These are phyloP conservation scores for Lanius ludovicianus DNA, from an alignment of 2,113 vertebrate species.

Conservation along the genomic window DNA sequence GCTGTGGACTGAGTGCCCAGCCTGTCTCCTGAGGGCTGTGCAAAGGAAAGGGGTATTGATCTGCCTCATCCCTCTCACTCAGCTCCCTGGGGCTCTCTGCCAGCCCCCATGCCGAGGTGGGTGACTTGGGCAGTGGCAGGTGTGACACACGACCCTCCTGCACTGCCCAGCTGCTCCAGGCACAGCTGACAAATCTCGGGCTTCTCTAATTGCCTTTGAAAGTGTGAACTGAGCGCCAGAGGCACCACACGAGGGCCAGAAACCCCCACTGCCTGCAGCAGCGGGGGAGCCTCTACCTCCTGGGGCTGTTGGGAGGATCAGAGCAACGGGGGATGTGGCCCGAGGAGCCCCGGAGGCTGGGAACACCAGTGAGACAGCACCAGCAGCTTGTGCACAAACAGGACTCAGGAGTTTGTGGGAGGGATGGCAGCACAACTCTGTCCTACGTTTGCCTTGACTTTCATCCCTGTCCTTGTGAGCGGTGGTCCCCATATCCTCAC, in stretches of 20 bases:
- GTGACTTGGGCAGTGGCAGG: background rate
- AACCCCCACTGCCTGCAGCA: background rate
- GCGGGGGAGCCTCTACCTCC: background rate
- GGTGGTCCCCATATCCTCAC: accelerated
- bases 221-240: background rate
- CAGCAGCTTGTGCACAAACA: background rate
- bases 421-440: background rate
- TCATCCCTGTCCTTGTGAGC: accelerated
- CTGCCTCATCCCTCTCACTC: accelerated
- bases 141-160: background rate
- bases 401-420: background rate
- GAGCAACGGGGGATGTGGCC: background rate
- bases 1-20: background rate
- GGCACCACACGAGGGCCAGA: background rate
- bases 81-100: background rate
- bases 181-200: background rate
- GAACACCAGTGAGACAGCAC: accelerated
- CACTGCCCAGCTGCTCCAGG: accelerated
- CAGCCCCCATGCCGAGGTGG: accelerated
- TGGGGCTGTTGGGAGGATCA: background rate
- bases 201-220: background rate
- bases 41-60: accelerated
- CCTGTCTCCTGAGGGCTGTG: accelerated
- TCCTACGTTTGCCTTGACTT: accelerated
- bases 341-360: accelerated